These are phyloP conservation scores for Odobenus rosmarus DNA, from an alignment of 2,113 vertebrate genomes.

Conservation along the genomic window DNA sequence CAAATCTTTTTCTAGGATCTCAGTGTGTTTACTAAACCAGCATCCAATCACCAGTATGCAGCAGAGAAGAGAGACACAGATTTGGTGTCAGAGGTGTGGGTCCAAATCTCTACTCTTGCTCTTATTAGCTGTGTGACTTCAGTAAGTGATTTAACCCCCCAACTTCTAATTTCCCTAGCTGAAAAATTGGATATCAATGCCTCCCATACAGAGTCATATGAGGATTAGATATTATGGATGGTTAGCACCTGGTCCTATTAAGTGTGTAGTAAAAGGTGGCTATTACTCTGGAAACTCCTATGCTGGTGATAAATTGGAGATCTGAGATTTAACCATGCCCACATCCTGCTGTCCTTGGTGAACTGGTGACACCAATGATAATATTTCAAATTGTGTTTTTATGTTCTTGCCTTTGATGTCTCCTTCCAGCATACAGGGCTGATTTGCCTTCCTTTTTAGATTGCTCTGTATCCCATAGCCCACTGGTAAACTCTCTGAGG, in stretches of 20 bases:
- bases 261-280: neutral
- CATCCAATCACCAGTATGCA: neutral
- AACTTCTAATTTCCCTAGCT: neutral
- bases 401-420: neutral
- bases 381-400: slow-evolving; percentile 23
- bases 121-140: neutral
- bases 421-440: neutral
- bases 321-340: neutral
- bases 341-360: neutral
- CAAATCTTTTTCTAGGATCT: neutral
- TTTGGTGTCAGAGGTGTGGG: neutral
- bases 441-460: neutral
- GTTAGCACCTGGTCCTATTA: neutral
- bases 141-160: neutral
- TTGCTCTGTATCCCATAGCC: neutral
- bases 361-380: neutral
- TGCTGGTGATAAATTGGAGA: slow-evolving; percentile 1
- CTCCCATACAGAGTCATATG: neutral
- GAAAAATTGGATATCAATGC: neutral
- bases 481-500: slow-evolving; percentile 12
- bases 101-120: neutral
- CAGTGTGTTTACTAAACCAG: neutral
- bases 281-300: neutral
- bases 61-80: neutral
- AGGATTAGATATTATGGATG: neutral